Percentiles rank a stretch among this genome's conserved stretches.
Conservation (phyloP, 2,113 vertebrate genomes). For the Thomomys bottae region DNA sequence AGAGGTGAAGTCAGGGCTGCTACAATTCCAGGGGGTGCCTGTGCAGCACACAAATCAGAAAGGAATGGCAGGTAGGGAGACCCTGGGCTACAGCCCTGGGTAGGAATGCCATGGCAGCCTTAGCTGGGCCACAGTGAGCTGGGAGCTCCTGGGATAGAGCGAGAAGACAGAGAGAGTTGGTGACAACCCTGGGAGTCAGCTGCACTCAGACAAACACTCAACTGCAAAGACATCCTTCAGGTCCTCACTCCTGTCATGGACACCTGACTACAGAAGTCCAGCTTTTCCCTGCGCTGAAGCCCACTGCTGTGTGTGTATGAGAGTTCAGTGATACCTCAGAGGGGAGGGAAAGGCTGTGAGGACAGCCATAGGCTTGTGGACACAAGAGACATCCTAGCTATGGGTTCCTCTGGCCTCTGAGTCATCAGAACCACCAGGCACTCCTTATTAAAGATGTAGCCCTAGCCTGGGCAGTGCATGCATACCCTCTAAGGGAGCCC, state of each 20-base stretch:
- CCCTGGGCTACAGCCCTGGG: not conserved
- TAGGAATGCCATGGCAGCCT: not conserved
- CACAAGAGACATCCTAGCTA: not conserved
- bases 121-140: too few relatives aligned
- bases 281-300: fast-evolving
- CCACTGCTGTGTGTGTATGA: not conserved
- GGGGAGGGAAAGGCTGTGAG: not conserved
- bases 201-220: too few relatives aligned
- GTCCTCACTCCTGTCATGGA: not conserved
- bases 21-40: too few relatives aligned
- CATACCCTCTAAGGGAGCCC: not conserved
- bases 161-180: too few relatives aligned
- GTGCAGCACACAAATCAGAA: not conserved
- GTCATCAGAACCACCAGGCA: not conserved
- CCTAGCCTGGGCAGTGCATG: not conserved
- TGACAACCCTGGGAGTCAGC: not conserved
- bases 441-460: not conserved
- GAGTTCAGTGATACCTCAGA: too few relatives aligned
- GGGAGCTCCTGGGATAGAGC: too few relatives aligned
- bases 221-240: too few relatives aligned
- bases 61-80: not conserved
- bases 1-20: not conserved
- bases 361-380: not conserved
- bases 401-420: not conserved
- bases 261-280: not conserved